These are phyloP conservation scores for Rhagonycha fulva DNA, from an alignment of 2,888 invertebrate genomes.

Conservation along the genomic window DNA sequence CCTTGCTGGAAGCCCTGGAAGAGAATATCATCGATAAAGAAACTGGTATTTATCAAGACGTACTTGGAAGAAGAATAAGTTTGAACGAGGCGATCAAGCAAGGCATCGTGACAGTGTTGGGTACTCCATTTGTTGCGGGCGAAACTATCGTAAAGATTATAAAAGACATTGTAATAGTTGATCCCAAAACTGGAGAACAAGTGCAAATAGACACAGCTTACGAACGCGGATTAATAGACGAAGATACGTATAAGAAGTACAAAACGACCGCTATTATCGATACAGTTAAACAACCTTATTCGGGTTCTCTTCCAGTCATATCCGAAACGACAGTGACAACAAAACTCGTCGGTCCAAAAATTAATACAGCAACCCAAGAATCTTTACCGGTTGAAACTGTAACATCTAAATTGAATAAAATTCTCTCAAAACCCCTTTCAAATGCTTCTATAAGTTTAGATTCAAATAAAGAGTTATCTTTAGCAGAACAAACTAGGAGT, in stretches of 20 bases:
- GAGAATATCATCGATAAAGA: constrained; percentile 74
- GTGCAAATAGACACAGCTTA: constrained; percentile 82
- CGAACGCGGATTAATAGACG: constrained; percentile 73
- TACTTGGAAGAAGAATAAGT: constrained; percentile 67
- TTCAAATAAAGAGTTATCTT: constrained; percentile 52
- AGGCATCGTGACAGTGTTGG: constrained; percentile 76
- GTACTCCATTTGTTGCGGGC: constrained; percentile 74
- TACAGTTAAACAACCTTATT: constrained; percentile 45
- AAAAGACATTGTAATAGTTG: constrained; percentile 67
- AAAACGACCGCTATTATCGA: constrained; percentile 53
- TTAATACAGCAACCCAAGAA: constrained; percentile 54
- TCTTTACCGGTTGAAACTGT: constrained; percentile 44
- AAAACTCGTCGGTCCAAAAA: constrained; percentile 51
- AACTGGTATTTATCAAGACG: constrained; percentile 71
- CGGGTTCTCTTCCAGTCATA: constrained; percentile 14
- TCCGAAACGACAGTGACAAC: constrained; percentile 26
- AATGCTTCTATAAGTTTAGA: constrained; percentile 47
- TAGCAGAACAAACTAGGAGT: constrained; percentile 63
- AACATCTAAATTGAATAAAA: constrained; percentile 42
- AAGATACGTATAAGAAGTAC: constrained; percentile 59
- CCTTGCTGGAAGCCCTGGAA: constrained; percentile 75
- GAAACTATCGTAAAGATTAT: constrained; percentile 64
- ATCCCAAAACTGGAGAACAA: constrained; percentile 81
- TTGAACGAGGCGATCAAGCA: constrained; percentile 76
- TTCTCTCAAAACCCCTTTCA: constrained; percentile 40